Percentiles rank a stretch among this genome's conserved stretches.
Conservation (phyloP, 1,140 invertebrate species). For the Magallana gigas region DNA sequence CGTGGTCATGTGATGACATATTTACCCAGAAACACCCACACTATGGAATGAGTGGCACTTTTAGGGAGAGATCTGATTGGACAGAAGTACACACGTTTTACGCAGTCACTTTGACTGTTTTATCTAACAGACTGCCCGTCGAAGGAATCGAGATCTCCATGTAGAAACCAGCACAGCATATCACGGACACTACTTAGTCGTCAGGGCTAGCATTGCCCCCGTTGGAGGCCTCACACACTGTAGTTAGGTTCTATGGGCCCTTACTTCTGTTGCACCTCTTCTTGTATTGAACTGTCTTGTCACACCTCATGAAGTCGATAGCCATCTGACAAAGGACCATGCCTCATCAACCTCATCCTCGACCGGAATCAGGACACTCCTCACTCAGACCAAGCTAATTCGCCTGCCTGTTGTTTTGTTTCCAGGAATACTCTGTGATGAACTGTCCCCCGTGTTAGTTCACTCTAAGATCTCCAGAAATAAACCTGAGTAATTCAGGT, state of each 20-base stretch:
- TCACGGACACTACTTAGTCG: background rate
- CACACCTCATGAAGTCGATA: background rate
- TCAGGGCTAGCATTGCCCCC: background rate
- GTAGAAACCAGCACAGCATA: constrained; percentile 18
- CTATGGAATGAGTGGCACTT: constrained; percentile 4
- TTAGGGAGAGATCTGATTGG: constrained; percentile 19
- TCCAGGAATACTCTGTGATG: background rate
- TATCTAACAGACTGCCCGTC: background rate
- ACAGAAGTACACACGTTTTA: constrained; percentile 1
- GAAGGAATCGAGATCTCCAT: background rate
- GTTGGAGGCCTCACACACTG: background rate
- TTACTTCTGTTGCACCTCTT: background rate
- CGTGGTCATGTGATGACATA: constrained; percentile 25
- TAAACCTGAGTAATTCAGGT: background rate
- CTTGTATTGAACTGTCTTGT: constrained; percentile 1
- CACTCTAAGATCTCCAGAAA: no score
- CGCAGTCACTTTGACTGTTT: background rate
- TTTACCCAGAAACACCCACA: constrained; percentile 23
- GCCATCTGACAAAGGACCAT: constrained; percentile 16
- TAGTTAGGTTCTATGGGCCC: constrained; percentile 16
- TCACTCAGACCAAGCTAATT: background rate
- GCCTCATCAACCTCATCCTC: background rate
- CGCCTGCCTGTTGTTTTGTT: background rate
- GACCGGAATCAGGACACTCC: background rate
- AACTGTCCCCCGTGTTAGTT: no score